These are phyloP conservation scores for Phoenicopterus ruber DNA, from an alignment of 2,113 vertebrate species.

Conservation along the genomic window DNA sequence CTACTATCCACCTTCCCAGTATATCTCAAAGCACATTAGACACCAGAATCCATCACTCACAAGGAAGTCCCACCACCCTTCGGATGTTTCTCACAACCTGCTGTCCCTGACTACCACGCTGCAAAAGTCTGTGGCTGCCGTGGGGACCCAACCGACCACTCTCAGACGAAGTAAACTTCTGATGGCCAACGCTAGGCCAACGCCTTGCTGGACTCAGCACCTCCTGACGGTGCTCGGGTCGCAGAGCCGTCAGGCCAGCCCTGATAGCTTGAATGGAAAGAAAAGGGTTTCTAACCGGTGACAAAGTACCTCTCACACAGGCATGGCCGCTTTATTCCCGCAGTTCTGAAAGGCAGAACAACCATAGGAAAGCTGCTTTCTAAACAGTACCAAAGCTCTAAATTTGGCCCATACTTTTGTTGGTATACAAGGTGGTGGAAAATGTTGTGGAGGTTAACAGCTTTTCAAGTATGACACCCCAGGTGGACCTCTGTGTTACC, in stretches of 20 bases:
- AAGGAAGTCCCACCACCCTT: neutral
- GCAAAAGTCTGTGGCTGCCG: neutral
- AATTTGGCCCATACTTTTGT: conserved; percentile 1
- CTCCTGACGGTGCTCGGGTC: neutral
- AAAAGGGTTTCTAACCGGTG: neutral
- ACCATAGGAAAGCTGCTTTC: conserved; percentile 10
- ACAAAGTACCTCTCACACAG: conserved; percentile 3
- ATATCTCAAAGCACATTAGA: neutral
- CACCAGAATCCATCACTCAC: neutral
- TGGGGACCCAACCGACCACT: neutral
- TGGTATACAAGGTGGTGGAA: neutral
- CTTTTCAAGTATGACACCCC: neutral
- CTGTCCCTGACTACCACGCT: neutral
- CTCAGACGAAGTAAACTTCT: neutral
- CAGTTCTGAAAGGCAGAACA: conserved; percentile 2
- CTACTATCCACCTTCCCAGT: neutral
- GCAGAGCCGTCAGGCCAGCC: neutral
- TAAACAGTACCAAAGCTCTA: neutral
- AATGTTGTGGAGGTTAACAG: neutral
- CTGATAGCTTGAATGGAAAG: neutral
- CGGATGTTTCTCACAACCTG: neutral
- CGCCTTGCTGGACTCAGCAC: neutral
- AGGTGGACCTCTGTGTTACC: neutral
- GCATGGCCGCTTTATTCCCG: neutral
- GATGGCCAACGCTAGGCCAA: neutral